phyloP scores from a whole-genome alignment of 2,113 vertebrate genomes.

The Cinclus mexicanus region DNA sequence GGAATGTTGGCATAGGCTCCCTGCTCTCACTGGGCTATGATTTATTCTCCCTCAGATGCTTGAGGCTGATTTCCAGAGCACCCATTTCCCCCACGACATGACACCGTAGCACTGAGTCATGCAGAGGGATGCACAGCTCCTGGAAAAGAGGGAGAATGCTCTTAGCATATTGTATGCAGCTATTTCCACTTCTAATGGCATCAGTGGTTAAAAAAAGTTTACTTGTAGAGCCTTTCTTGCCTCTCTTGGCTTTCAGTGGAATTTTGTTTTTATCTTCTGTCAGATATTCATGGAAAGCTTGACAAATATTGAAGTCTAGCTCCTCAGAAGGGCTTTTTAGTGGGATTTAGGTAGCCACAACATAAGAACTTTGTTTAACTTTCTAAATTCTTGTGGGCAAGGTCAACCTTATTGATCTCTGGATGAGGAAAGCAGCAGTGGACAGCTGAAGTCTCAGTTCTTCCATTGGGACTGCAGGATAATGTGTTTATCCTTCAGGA shows the following conservation, averaged over 20 bases:
- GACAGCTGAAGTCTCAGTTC: neutral
- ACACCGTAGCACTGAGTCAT: rapidly evolving
- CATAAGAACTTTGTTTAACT: neutral
- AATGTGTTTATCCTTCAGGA: neutral
- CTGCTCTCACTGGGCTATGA: neutral
- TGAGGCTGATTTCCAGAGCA: slow-evolving; percentile 4
- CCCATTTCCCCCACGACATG: neutral
- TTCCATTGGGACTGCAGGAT: neutral
- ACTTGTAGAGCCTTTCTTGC: neutral
- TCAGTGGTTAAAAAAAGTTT: neutral
- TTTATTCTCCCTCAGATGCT: slow-evolving; percentile 30
- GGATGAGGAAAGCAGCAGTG: neutral
- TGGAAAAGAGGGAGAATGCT: neutral
- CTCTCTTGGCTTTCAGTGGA: neutral
- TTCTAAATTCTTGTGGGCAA: neutral
- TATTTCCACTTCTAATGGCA: neutral
- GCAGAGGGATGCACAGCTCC: neutral
- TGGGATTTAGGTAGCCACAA: neutral
- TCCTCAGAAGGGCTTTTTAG: neutral
- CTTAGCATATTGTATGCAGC: neutral
- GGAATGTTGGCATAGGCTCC: slow-evolving; percentile 6
- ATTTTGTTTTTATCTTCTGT: neutral
- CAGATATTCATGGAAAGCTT: neutral
- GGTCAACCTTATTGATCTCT: neutral
- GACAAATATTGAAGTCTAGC: neutral